phyloP scores from a whole-genome alignment of 92 coral and sea anemone genomes.

The Epizoanthus ramosus region DNA sequence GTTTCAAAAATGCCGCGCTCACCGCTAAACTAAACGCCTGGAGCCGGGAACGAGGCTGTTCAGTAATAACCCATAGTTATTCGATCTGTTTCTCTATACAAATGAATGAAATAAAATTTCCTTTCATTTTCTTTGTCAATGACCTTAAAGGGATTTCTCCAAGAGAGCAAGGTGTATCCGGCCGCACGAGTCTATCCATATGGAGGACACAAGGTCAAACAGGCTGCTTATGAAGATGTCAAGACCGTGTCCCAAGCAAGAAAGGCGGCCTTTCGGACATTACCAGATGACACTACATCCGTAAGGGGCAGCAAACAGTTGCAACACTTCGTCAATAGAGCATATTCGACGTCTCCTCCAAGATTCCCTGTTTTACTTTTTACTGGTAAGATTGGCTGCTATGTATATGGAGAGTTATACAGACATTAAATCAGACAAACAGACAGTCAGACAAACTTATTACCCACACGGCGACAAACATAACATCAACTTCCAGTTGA shows the following conservation, averaged over 20 bases:
- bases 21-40: no score
- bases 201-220: slow-evolving; percentile 87
- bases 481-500: no score
- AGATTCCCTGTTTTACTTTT: slow-evolving; percentile 90
- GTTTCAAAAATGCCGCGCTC: no score
- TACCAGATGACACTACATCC: slow-evolving; percentile 82
- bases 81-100: no score
- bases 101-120: no score
- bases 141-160: slow-evolving; percentile 70
- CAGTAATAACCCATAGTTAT: no score
- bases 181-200: slow-evolving; percentile 87
- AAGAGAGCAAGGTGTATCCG: slow-evolving; percentile 53
- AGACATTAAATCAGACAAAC: no score
- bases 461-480: no score
- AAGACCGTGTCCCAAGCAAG: slow-evolving; percentile 63
- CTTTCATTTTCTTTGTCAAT: no score
- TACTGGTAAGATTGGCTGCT: slow-evolving; percentile 60
- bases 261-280: slow-evolving; percentile 67
- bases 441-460: no score
- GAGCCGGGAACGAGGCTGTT: no score
- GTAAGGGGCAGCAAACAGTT: slow-evolving; percentile 60
- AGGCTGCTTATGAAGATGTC: slow-evolving; percentile 64
- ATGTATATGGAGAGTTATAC: no score
- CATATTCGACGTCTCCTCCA: slow-evolving; percentile 77
- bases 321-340: slow-evolving; percentile 69